Conservation (phyloP, 2,797 vertebrate genomes). For the Phoxinus dragarum region DNA sequence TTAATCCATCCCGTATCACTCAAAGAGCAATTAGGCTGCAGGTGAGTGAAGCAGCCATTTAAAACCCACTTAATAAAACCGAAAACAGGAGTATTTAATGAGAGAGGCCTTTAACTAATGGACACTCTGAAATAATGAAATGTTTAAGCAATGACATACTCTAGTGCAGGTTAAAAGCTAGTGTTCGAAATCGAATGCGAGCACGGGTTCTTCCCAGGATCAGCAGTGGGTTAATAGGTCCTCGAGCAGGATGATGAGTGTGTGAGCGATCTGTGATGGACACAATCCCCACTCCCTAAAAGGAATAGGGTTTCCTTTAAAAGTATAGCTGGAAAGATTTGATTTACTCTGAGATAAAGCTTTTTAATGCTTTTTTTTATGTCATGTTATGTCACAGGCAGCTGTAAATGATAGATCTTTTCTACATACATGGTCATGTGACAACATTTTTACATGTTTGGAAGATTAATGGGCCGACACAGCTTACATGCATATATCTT, state of each 20-base stretch:
- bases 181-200: conserved; percentile 47
- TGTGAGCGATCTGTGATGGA: conserved; percentile 53
- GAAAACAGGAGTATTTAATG: conserved; percentile 38
- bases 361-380: too few relatives aligned
- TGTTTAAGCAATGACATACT: conserved; percentile 66
- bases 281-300: conserved; percentile 20
- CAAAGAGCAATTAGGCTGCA: conserved; percentile 13
- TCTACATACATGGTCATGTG: not conserved
- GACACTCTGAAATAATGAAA: conserved; percentile 54
- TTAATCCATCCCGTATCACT: not conserved
- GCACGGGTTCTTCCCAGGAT: conserved; percentile 23
- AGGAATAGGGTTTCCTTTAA: not conserved
- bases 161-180: conserved; percentile 54
- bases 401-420: not conserved
- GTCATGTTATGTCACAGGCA: not conserved
- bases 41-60: conserved; percentile 32
- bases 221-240: conserved; percentile 12
- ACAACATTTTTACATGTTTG: not conserved
- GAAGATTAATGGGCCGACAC: not conserved
- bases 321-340: not conserved
- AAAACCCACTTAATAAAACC: conserved; percentile 45
- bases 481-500: not conserved
- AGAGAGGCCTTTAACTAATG: conserved; percentile 64
- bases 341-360: not conserved
- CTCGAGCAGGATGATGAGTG: conserved; percentile 17